phyloP scores from a whole-genome alignment of 2,113 vertebrate species.

The Anguilla japonica region DNA sequence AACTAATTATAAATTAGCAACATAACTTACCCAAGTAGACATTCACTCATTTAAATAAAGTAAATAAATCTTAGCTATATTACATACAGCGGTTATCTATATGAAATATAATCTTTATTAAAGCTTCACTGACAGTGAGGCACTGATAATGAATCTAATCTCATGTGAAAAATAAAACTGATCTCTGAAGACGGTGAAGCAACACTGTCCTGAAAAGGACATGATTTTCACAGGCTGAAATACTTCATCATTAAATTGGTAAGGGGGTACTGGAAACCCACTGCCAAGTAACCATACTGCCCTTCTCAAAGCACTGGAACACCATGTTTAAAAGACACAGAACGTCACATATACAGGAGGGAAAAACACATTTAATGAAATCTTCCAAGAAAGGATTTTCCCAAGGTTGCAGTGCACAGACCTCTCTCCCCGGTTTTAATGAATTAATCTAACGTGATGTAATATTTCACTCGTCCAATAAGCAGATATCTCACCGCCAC shows the following conservation, averaged over 20 bases:
- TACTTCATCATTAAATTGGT: neutral
- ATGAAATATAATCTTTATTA: too few species aligned
- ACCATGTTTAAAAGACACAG: slow-evolving; percentile 11
- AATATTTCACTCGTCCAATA: slow-evolving; percentile 57
- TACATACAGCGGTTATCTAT: neutral
- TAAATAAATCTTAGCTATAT: neutral
- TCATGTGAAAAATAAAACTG: neutral
- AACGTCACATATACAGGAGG: neutral
- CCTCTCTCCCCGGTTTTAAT: slow-evolving; percentile 30
- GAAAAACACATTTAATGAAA: slow-evolving; percentile 33
- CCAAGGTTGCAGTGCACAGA: slow-evolving; percentile 39
- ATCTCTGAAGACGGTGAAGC: neutral
- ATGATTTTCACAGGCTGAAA: neutral
- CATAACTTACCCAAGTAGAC: neutral
- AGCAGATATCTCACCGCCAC: slow-evolving; percentile 40
- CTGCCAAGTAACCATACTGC: neutral
- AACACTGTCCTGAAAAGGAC: neutral
- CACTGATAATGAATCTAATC: neutral
- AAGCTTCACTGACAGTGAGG: too few species aligned
- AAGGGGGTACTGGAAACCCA: neutral
- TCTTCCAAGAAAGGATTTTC: slow-evolving; percentile 33
- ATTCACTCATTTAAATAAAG: neutral
- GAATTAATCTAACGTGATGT: slow-evolving; percentile 38
- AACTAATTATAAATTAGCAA: too few species aligned
- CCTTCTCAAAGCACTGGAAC: neutral